These are phyloP conservation scores for Coelopa frigida DNA, from an alignment of 1,140 invertebrate genomes.

Conservation along the genomic window DNA sequence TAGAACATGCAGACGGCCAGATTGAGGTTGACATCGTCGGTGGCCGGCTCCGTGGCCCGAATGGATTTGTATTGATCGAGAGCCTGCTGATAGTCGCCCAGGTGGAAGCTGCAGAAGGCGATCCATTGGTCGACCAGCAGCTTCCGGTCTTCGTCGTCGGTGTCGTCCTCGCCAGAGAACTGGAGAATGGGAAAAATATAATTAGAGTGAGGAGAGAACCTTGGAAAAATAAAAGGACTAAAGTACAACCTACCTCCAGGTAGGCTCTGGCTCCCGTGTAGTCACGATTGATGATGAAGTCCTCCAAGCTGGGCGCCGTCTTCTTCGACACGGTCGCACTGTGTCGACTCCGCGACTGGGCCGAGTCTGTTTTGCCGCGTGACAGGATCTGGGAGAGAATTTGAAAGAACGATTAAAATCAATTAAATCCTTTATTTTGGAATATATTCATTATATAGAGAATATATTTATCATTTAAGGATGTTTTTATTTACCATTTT, in stretches of 20 bases:
- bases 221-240: not conserved
- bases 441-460: not conserved
- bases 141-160: slow-evolving; percentile 49
- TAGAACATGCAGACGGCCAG: slow-evolving; percentile 94
- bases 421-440: not conserved
- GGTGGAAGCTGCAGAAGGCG: slow-evolving; percentile 90
- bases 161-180: slow-evolving; percentile 44
- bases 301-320: slow-evolving; percentile 73
- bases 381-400: slow-evolving; percentile 64
- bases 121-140: slow-evolving; percentile 75
- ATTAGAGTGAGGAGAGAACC: not conserved
- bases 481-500: too few species aligned
- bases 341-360: slow-evolving; percentile 44
- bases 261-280: slow-evolving; percentile 90
- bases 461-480: not conserved
- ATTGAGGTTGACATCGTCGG: slow-evolving; percentile 61
- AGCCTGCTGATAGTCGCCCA: slow-evolving; percentile 86
- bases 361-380: slow-evolving; percentile 59
- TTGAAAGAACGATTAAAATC: too few species aligned
- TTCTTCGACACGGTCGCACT: slow-evolving; percentile 44
- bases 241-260: slow-evolving; percentile 65
- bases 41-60: slow-evolving; percentile 41
- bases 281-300: slow-evolving; percentile 82
- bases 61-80: slow-evolving; percentile 64
- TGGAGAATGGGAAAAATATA: slow-evolving; percentile 1